Conservation (phyloP, 2,888 invertebrate species). For the Cheilosia grossa region DNA sequence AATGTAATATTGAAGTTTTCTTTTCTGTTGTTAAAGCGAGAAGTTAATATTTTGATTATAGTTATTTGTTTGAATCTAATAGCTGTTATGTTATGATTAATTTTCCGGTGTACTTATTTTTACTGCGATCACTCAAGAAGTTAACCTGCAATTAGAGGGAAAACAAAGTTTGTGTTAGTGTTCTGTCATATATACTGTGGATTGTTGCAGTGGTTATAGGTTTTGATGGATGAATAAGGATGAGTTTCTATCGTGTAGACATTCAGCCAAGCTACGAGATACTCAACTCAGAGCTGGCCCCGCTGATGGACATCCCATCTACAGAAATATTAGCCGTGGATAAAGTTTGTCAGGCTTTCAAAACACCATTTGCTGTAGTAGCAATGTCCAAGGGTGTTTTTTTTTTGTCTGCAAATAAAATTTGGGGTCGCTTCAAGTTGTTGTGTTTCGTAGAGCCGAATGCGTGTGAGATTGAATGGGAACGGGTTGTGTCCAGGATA, state of each 20-base stretch:
- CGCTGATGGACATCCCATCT: too few relatives aligned
- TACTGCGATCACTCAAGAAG: conserved; percentile 35
- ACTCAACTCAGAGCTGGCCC: too few relatives aligned
- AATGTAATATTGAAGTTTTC: background rate
- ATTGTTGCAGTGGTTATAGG: background rate
- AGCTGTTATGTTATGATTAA: conserved; percentile 17
- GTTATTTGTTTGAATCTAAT: background rate
- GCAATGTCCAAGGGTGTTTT: too few relatives aligned
- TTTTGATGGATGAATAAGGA: background rate
- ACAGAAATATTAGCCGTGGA: too few relatives aligned
- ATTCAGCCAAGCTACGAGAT: too few relatives aligned
- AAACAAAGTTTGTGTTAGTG: background rate
- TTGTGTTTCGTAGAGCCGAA: too few relatives aligned
- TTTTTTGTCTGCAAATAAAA: too few relatives aligned
- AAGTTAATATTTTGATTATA: conserved; percentile 39
- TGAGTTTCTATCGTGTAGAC: background rate
- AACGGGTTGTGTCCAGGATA: too few relatives aligned
- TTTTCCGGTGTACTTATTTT: conserved; percentile 35
- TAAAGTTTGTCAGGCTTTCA: too few relatives aligned
- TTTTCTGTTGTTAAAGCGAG: conserved; percentile 2
- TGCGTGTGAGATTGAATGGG: too few relatives aligned
- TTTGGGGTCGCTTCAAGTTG: too few relatives aligned
- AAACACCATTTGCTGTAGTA: too few relatives aligned
- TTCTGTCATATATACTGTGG: background rate
- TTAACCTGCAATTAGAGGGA: conserved; percentile 39